A percentile compares a stretch with the other conserved stretches of the same genome.
phyloP scores from a whole-genome alignment of 2,113 vertebrate species.

The Nasalis larvatus region DNA sequence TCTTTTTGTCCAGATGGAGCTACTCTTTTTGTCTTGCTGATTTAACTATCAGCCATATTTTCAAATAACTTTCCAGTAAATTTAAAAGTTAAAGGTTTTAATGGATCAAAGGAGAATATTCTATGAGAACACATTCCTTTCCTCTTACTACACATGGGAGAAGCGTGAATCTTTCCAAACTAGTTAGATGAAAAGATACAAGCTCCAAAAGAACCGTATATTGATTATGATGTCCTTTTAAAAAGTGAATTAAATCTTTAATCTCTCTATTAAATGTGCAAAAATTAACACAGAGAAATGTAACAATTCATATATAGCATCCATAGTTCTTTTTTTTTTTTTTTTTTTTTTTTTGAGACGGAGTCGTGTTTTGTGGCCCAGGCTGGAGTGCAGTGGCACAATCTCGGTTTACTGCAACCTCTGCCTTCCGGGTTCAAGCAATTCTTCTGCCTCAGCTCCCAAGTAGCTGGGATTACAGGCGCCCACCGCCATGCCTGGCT shows the following conservation, averaged over 20 bases:
- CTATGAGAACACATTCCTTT: not conserved
- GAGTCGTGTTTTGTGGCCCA: too few species aligned
- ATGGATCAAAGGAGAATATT: not conserved
- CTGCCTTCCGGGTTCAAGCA: too few species aligned
- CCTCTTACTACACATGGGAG: not conserved
- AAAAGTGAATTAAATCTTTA: not conserved
- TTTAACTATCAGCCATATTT: not conserved
- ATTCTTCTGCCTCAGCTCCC: too few species aligned
- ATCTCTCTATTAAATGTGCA: not conserved
- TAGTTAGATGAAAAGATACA: not conserved
- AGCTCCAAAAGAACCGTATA: too few species aligned
- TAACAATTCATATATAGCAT: not conserved
- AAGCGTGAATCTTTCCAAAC: not conserved
- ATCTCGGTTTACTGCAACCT: too few species aligned
- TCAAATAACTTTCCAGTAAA: not conserved
- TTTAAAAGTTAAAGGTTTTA: not conserved
- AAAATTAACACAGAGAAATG: not conserved
- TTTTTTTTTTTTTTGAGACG: too few species aligned
- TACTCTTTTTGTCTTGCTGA: not conserved
- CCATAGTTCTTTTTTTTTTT: not conserved
- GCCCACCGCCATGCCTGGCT: too few species aligned
- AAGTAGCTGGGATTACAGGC: too few species aligned
- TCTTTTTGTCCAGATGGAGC: fast-evolving
- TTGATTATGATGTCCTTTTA: not conserved
- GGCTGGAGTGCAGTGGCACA: too few species aligned